Conservation (phyloP, 2,113 vertebrate species). For the Epinephelus moara region DNA sequence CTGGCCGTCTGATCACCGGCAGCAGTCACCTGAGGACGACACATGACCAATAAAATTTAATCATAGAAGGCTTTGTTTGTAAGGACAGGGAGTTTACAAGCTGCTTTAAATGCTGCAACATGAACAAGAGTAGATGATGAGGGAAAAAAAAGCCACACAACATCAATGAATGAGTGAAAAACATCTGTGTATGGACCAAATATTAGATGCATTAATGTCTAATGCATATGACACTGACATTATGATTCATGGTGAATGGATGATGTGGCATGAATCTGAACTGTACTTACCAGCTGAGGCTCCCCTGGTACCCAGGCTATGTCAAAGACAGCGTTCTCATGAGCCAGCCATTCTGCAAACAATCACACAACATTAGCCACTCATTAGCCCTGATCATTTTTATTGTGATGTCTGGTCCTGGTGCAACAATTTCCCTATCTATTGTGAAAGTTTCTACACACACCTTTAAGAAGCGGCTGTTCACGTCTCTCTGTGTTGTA, state of each 20-base stretch:
- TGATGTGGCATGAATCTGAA: not conserved
- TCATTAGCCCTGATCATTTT: not conserved
- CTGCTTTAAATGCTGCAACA: too few species aligned
- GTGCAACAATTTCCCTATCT: too few species aligned
- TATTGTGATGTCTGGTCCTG: too few species aligned
- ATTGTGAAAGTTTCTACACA: not conserved
- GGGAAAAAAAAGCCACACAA: not conserved
- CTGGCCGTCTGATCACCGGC: slow-evolving; percentile 96
- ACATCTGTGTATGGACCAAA: not conserved
- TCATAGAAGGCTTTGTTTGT: not conserved
- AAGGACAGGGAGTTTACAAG: not conserved
- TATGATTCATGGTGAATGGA: not conserved
- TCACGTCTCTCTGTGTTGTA: slow-evolving; percentile 89
- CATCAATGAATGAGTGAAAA: not conserved
- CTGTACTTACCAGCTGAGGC: slow-evolving; percentile 89
- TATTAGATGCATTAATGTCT: not conserved
- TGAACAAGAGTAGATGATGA: not conserved
- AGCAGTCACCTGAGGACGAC: slow-evolving; percentile 91
- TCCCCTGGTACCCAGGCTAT: slow-evolving; percentile 96
- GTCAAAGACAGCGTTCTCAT: slow-evolving; percentile 97
- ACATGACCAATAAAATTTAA: not conserved
- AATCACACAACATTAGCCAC: slow-evolving; percentile 21
- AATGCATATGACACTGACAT: not conserved
- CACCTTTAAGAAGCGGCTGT: slow-evolving; percentile 90
- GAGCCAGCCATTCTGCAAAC: slow-evolving; percentile 93